Evolutionary conservation across 2,113 vertebrate species (phyloP).

Genomic region (Saiga tatarica): DNA sequence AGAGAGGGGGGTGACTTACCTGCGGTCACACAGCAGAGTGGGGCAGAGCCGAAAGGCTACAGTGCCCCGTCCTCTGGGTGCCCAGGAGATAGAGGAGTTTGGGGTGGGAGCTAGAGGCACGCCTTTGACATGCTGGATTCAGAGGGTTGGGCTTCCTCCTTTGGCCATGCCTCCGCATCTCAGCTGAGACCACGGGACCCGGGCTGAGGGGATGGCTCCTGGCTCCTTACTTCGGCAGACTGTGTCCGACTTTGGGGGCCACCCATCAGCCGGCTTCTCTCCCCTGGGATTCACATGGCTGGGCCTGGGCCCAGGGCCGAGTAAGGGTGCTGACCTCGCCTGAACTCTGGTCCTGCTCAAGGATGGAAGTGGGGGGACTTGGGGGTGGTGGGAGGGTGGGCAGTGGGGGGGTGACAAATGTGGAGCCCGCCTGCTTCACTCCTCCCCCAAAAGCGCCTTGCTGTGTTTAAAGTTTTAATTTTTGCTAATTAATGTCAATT

Average conservation of each 20-base stretch:
- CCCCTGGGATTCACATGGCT: background rate
- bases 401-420: conserved; percentile 63
- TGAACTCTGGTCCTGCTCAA: conserved; percentile 26
- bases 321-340: background rate
- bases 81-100: accelerated
- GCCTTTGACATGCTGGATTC: background rate
- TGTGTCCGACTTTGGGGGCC: background rate
- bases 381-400: conserved; percentile 49
- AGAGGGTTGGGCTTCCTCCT: background rate
- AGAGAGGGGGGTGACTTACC: background rate
- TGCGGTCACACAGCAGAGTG: conserved; percentile 32
- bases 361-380: conserved; percentile 35
- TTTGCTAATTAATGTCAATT: conserved; percentile 87
- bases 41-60: background rate
- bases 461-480: conserved; percentile 85
- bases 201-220: background rate
- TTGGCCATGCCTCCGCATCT: background rate
- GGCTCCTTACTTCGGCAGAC: background rate
- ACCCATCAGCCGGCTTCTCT: background rate
- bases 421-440: conserved; percentile 68
- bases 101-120: background rate
- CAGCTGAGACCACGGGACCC: background rate
- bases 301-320: background rate
- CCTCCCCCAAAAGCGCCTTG: conserved; percentile 75
- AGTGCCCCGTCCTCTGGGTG: background rate